Evolutionary conservation across 2,113 vertebrate species (phyloP).

Genomic region (Phylloscopus whistleri): DNA sequence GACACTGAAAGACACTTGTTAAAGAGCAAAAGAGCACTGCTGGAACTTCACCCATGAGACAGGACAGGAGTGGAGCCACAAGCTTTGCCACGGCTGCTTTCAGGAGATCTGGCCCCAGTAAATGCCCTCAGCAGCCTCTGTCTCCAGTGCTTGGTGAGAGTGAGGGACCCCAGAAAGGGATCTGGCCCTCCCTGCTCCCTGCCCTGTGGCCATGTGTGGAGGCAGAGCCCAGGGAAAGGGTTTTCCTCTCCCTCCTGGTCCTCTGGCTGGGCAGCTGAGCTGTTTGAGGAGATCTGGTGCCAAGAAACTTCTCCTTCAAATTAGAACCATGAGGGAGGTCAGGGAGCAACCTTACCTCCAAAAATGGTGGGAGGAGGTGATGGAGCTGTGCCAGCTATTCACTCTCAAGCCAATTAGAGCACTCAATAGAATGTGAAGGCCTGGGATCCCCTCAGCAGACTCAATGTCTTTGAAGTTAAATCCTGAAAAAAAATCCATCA

Average conservation of each 20-base stretch:
- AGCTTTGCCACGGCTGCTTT: neutral
- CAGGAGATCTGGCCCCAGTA: neutral
- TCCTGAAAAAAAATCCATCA: accelerated
- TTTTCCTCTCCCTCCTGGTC: neutral
- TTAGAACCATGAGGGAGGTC: neutral
- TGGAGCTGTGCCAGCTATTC: neutral
- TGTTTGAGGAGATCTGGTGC: neutral
- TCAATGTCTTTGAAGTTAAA: neutral
- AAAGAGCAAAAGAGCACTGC: neutral
- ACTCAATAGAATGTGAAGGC: neutral
- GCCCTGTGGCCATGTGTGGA: neutral
- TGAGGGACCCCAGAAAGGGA: neutral
- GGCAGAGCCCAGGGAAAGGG: neutral
- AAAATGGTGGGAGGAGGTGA: neutral
- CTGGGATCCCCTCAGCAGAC: neutral
- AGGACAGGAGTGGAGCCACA: neutral
- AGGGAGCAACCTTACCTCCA: neutral
- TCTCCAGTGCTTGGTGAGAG: accelerated
- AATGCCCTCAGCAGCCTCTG: neutral
- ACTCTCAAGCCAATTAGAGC: neutral
- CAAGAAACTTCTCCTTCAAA: neutral
- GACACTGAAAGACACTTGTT: accelerated
- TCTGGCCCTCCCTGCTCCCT: neutral
- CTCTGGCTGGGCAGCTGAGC: neutral
- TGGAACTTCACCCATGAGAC: neutral